Evolutionary conservation across 2,888 invertebrate genomes (phyloP), one percentile per base, ranked within the genome.

Genomic region (Seira sanloemensis): DNA sequence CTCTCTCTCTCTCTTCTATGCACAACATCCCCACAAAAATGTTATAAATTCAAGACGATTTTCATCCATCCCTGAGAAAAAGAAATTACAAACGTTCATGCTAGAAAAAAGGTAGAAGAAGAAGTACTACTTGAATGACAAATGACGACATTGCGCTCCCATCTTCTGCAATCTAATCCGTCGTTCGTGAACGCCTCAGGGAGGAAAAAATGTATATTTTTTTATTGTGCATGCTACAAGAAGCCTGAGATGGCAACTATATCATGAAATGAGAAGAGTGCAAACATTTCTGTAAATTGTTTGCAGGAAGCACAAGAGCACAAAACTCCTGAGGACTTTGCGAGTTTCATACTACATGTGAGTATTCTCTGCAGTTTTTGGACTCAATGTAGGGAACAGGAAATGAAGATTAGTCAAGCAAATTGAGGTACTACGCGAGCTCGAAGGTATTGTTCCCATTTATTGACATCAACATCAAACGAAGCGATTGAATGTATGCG

Each of bases 151-250:
- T 62, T 27, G 62, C 25, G 62, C 37, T 58, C 19, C 26, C 19
- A 37, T 62, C 7, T 69, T 19, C 69, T 75, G 37, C 66, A 21
- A 16, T 25, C 27, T 26, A 23, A 66, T 26, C 46, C 27, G 23
- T 37, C 21, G 37, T 72, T 75, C 74, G 67, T 75, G 75, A 75
- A 75, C 46, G 75, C 75, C 75, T 75, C 7, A 46, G 65, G 75
- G 67, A 67, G 37, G 27, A 23, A 65, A 0, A 25, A 68, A 68
- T 18, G n/a, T 26, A 19, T n/a, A n/a, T n/a, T n/a, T n/a, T 50
- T 50, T 50, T 12, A 50, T 50, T 50, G 2, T 50, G 2, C 50
- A 7, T 50, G 50, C 50, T 50, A 50, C 50, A 18, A n/a, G 50
- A 16, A n/a, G n/a, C n/a, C n/a, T n/a, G n/a, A n/a, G n/a, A 50